These are phyloP conservation scores for Bryconaethiops microstoma DNA, from an alignment of 2,797 vertebrate species.

Conservation along the genomic window DNA sequence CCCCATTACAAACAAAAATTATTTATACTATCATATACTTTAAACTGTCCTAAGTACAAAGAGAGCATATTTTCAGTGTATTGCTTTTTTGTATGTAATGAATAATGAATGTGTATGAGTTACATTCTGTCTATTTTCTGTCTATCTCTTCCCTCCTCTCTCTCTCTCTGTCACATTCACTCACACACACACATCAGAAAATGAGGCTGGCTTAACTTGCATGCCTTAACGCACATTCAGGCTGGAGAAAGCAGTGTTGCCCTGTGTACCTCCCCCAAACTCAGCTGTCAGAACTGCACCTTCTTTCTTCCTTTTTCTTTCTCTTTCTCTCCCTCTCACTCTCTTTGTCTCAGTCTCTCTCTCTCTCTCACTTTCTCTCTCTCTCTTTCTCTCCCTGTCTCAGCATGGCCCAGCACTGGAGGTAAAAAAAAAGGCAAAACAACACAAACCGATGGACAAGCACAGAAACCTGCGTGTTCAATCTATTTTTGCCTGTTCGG, in stretches of 20 bases:
- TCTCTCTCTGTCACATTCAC: too few species aligned
- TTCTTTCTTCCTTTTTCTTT: conserved; percentile 45
- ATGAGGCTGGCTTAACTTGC: too few species aligned
- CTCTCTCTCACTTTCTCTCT: conserved; percentile 42
- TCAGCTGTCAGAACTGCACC: conserved; percentile 47
- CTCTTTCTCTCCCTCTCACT: conserved; percentile 37
- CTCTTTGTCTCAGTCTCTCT: conserved; percentile 35
- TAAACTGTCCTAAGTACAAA: too few species aligned
- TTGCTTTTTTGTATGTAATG: too few species aligned
- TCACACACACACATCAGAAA: too few species aligned
- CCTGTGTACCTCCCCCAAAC: conserved; percentile 12
- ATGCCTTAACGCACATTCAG: not conserved
- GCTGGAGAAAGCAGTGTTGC: not conserved
- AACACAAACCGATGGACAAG: conserved; percentile 57
- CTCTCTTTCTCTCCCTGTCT: conserved; percentile 44
- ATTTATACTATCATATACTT: too few species aligned
- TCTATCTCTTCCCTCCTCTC: too few species aligned
- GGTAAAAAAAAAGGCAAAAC: conserved; percentile 47
- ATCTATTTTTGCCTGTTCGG: conserved; percentile 72
- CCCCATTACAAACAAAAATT: too few species aligned
- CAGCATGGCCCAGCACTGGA: conserved; percentile 36
- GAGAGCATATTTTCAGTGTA: too few species aligned
- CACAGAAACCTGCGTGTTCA: conserved; percentile 57
- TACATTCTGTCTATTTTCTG: too few species aligned
- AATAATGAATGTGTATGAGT: too few species aligned